A percentile compares a stretch with the other conserved stretches of the same genome.
Conservation (phyloP, 2,888 invertebrate genomes). For the Drosophila ochracea region DNA sequence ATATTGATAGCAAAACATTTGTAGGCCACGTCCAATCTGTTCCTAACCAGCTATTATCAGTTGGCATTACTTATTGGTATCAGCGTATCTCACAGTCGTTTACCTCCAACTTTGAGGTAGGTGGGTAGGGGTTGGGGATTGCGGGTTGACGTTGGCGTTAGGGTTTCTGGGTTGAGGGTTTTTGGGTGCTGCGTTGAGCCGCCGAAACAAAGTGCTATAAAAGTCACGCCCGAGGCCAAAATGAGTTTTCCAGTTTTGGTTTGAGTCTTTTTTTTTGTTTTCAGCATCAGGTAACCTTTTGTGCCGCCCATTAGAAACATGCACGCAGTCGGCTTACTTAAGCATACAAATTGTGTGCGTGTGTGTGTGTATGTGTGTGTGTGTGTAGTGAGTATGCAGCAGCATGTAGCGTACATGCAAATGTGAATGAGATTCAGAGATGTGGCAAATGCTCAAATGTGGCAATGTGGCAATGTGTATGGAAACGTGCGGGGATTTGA, state of each 20-base stretch:
- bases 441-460: slow-evolving; percentile 27
- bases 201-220: slow-evolving; percentile 73
- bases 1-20: background rate
- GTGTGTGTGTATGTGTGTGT: slow-evolving; percentile 19
- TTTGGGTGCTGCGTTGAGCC: slow-evolving; percentile 7
- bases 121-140: background rate
- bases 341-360: slow-evolving; percentile 63
- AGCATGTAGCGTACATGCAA: slow-evolving; percentile 50
- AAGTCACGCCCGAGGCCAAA: slow-evolving; percentile 77
- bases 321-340: slow-evolving; percentile 78
- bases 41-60: background rate
- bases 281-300: slow-evolving; percentile 79
- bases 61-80: background rate
- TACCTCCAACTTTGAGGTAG: background rate
- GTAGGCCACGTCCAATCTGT: background rate
- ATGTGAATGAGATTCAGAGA: slow-evolving; percentile 66
- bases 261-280: slow-evolving; percentile 44
- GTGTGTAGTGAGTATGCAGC: slow-evolving; percentile 5
- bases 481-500: slow-evolving; percentile 76
- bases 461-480: slow-evolving; percentile 56
- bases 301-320: slow-evolving; percentile 79
- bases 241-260: slow-evolving; percentile 74
- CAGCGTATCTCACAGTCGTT: background rate
- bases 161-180: background rate
- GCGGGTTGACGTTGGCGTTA: background rate